Conservation (phyloP, 2,797 vertebrate genomes). For the Periophthalmus magnuspinnatus region DNA sequence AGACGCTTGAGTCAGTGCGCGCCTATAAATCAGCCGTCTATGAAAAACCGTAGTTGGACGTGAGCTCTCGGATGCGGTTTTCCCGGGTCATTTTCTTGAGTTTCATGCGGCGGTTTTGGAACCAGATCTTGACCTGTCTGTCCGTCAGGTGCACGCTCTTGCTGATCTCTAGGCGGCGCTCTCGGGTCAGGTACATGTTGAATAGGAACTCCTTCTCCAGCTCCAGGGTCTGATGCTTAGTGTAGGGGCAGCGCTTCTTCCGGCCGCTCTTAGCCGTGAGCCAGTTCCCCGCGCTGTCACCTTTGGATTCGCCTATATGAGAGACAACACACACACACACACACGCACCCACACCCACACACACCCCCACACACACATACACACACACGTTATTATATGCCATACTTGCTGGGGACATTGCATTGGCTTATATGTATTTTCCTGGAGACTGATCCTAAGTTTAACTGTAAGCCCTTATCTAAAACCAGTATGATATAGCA, state of each 20-base stretch:
- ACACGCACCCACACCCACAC: background rate
- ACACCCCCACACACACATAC: too few relatives aligned
- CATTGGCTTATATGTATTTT: too few relatives aligned
- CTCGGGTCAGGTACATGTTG: slow-evolving; percentile 99
- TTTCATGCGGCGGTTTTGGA: slow-evolving; percentile 99
- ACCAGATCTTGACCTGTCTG: slow-evolving; percentile 99
- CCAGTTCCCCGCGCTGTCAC: slow-evolving; percentile 91
- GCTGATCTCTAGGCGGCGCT: slow-evolving; percentile 99
- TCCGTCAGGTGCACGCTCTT: slow-evolving; percentile 97
- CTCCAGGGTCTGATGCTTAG: slow-evolving; percentile 98
- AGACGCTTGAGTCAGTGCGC: slow-evolving; percentile 15
- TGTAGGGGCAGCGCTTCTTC: slow-evolving; percentile 98
- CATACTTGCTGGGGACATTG: too few relatives aligned
- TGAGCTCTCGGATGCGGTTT: slow-evolving; percentile 95
- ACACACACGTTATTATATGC: too few relatives aligned
- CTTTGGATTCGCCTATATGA: slow-evolving; percentile 86
- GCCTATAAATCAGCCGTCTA: slow-evolving; percentile 72
- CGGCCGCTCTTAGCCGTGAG: slow-evolving; percentile 95
- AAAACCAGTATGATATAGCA: too few relatives aligned
- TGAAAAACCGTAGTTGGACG: slow-evolving; percentile 97
- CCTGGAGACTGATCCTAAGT: too few relatives aligned
- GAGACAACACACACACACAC: slow-evolving; percentile 1
- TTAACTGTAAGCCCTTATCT: too few relatives aligned
- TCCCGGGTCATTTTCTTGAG: slow-evolving; percentile 99
- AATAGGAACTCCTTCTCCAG: slow-evolving; percentile 99